Conservation (phyloP, 2,888 invertebrate genomes). For the Epistrophe eligans region DNA sequence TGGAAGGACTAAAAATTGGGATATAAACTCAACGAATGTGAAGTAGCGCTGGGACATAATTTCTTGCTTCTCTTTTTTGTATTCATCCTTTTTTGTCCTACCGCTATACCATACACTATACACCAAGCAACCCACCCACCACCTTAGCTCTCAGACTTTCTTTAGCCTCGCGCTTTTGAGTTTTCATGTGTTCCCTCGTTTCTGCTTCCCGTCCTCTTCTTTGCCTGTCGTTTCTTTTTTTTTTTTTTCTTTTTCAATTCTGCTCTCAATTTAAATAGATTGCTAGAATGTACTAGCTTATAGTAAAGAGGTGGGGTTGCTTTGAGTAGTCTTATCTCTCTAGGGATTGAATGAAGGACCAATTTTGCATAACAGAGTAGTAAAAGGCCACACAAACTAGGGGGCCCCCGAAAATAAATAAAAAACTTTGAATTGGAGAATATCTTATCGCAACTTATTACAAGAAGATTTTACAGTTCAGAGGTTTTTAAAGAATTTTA, state of each 20-base stretch:
- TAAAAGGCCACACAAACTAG: neutral
- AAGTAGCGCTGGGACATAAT: conserved; percentile 76
- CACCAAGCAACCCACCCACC: neutral
- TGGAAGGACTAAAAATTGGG: conserved; percentile 75
- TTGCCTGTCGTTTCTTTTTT: conserved; percentile 18
- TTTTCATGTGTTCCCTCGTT: conserved; percentile 61
- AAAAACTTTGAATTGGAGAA: no score
- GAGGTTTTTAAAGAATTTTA: no score
- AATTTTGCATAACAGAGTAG: neutral
- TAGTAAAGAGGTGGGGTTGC: conserved; percentile 53
- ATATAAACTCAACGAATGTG: conserved; percentile 76
- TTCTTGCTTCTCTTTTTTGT: conserved; percentile 61
- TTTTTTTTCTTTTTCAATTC: conserved; percentile 25
- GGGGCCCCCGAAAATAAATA: neutral
- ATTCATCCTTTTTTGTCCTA: conserved; percentile 44
- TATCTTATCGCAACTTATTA: no score
- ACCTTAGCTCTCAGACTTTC: conserved; percentile 10
- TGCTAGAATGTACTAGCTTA: conserved; percentile 70
- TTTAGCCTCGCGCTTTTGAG: conserved; percentile 66
- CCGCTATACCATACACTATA: neutral
- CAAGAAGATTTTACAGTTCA: no score
- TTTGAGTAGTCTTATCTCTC: conserved; percentile 75
- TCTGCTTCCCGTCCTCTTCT: conserved; percentile 15
- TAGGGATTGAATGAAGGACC: conserved; percentile 51
- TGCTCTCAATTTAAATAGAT: conserved; percentile 76